phyloP scores from a whole-genome alignment of 1,140 invertebrate genomes.

The Drosophila sturtevanti region DNA sequence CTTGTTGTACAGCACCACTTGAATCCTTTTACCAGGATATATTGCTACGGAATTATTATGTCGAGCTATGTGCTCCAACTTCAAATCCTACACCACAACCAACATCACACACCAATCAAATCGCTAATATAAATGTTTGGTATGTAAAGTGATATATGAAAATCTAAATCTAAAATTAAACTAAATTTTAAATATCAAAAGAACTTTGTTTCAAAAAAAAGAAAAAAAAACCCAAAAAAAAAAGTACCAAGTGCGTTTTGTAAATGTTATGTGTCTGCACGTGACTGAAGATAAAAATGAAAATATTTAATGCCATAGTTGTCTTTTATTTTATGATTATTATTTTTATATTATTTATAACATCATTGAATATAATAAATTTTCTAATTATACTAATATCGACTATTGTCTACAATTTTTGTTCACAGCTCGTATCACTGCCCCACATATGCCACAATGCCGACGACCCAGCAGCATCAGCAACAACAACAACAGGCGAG shows the following conservation, averaged over 20 bases:
- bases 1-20: constrained; percentile 82
- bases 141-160: constrained; percentile 72
- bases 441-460: constrained; percentile 75
- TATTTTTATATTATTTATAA: background rate
- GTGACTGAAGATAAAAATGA: constrained; percentile 50
- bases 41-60: constrained; percentile 82
- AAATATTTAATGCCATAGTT: constrained; percentile 31
- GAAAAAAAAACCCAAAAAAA: constrained; percentile 3
- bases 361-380: background rate
- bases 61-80: constrained; percentile 74
- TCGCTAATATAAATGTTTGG: constrained; percentile 81
- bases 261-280: constrained; percentile 74
- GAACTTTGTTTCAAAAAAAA: constrained; percentile 29
- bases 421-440: constrained; percentile 77
- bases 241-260: constrained; percentile 52
- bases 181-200: constrained; percentile 16
- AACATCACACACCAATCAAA: constrained; percentile 81
- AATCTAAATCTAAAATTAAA: constrained; percentile 32
- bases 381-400: constrained; percentile 28
- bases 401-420: constrained; percentile 33
- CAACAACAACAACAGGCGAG: constrained; percentile 53
- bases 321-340: constrained; percentile 22
- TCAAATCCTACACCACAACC: constrained; percentile 75
- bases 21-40: constrained; percentile 82
- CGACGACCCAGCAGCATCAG: constrained; percentile 63